Evolutionary conservation across 2,888 invertebrate genomes (phyloP), one percentile per base, ranked within the genome.

Genomic region (Acrobasis repandana): DNA sequence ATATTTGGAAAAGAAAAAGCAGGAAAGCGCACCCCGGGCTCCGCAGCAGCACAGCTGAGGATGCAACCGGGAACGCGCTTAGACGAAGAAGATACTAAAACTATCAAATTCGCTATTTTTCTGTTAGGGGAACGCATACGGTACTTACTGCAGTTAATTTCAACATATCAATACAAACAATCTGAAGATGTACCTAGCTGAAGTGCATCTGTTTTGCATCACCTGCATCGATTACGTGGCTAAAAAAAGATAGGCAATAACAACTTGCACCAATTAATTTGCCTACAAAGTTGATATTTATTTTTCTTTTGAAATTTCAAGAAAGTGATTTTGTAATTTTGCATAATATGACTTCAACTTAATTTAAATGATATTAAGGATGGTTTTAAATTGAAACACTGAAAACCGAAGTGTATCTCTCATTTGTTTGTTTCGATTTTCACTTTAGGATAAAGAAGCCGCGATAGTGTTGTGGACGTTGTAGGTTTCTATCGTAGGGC

Each of bases 401-500:
- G 10, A 38, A 11, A 38, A 38, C 11, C 4, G 2, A 38, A 38
- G 43, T n/a, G 43, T 14, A 43, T 43, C 43, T 43, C 18, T 43
- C 9, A 43, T 18, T 20, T 61, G 67, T 66, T 71, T 69, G 59
- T 68, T 69, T 65, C 58, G 52, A 60, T 64, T 67, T 68, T 64
- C 61, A 66, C 64, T 66, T 63, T 46, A 57, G 62, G 64, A 63
- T 62, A 38, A 61, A 61, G 63, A 62, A 62, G 57, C 56, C 46
- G 57, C 11, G 60, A 2, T 58, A 60, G 60, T 18, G 64, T 14
- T 43, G 43, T 43, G n/a, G n/a, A 2, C 2, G 43, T n/a, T 5
- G 14, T 5, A 36, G 43, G n/a, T 11, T 14, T 43, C 11, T 36
- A 11, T 36, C n/a, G 43, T 1, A 5, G 11, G 10, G 4, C 11